These are phyloP conservation scores for Drosophila borborema DNA, from an alignment of 2,888 invertebrate species.

Conservation along the genomic window DNA sequence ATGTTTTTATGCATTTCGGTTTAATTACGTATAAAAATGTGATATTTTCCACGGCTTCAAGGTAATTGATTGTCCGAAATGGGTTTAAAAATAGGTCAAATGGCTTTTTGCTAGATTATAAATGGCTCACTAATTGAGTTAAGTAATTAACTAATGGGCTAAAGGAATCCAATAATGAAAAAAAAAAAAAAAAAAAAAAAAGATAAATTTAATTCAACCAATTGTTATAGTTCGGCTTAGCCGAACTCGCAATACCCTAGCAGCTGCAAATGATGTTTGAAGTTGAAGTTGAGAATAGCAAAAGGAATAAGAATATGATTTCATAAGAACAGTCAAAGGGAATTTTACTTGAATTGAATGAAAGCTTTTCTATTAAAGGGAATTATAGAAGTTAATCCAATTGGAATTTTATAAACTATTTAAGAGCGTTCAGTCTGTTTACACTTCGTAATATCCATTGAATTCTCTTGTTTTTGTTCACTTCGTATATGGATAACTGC, in stretches of 20 bases:
- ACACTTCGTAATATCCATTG: too few species aligned
- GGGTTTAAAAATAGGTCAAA: slow-evolving; percentile 20
- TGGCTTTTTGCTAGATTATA: neutral
- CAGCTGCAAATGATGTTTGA: neutral
- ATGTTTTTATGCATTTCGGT: slow-evolving; percentile 26
- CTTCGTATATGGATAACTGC: too few species aligned
- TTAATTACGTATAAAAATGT: slow-evolving; percentile 51
- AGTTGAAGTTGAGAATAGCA: too few species aligned
- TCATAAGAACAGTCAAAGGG: too few species aligned
- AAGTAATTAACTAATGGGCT: slow-evolving; percentile 43
- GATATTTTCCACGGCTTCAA: slow-evolving; percentile 66
- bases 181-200: neutral
- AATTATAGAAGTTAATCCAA: too few species aligned
- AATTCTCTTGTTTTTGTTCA: too few species aligned
- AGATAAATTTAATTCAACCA: neutral
- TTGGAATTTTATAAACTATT: too few species aligned
- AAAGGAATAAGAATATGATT: too few species aligned
- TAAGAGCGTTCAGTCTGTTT: too few species aligned
- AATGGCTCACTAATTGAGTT: slow-evolving; percentile 31
- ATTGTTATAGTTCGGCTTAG: neutral
- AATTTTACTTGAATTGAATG: too few species aligned
- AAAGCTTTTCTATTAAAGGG: too few species aligned
- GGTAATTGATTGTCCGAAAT: slow-evolving; percentile 43
- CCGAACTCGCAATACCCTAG: neutral
- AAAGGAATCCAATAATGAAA: neutral